A percentile compares a stretch with the other conserved stretches of the same genome.
Conservation (phyloP, 1,140 invertebrate species). For the Leptinotarsa lineolata region DNA sequence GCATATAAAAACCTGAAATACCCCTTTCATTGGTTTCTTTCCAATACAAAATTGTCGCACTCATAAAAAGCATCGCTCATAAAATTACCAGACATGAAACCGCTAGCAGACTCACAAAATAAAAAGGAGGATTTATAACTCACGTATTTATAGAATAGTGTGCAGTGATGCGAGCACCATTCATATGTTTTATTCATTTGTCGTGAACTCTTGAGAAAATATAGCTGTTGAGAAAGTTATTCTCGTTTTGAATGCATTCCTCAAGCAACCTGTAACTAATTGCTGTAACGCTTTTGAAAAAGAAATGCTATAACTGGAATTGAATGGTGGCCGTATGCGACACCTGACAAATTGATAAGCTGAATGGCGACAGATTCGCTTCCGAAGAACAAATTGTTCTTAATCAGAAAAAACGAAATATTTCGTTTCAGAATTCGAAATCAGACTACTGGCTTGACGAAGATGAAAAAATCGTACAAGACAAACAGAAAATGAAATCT, state of each 20-base stretch:
- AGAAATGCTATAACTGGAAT: background rate
- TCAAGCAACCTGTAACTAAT: background rate
- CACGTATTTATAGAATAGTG: background rate
- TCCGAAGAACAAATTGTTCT: no score
- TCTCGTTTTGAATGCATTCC: slow-evolving; percentile 5
- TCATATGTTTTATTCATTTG: slow-evolving; percentile 9
- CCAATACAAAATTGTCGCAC: no score
- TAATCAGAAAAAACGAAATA: no score
- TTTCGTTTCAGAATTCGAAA: no score
- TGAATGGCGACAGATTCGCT: no score
- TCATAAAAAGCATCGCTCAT: no score
- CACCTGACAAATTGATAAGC: no score
- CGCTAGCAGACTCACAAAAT: slow-evolving; percentile 5
- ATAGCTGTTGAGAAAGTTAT: background rate
- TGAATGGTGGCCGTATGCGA: background rate
- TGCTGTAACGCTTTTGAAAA: background rate
- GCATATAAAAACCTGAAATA: no score
- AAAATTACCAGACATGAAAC: background rate
- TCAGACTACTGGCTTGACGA: no score
- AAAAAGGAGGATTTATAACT: background rate
- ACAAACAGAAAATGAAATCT: no score
- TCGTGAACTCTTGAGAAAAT: slow-evolving; percentile 2
- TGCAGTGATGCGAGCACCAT: slow-evolving; percentile 5
- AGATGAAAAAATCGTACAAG: no score
- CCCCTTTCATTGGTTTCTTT: no score